Evolutionary conservation across 2,113 vertebrate species (phyloP), one percentile per base, ranked within the genome.

Genomic region (Hymenochirus boettgeri): DNA sequence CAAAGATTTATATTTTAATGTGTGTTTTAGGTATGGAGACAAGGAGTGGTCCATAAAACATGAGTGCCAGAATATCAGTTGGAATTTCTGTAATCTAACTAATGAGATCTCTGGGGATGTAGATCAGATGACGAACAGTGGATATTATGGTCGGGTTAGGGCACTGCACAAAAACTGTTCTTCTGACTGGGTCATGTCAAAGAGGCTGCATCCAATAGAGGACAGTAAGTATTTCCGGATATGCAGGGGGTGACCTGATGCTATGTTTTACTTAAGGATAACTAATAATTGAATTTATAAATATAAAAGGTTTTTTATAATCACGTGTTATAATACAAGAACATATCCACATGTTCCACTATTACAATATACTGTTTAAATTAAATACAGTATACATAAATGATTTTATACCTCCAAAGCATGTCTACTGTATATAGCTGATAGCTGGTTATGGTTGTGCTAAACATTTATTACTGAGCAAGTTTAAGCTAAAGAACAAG

Each of bases 1-100:
- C n/a, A n/a, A n/a, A n/a, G n/a, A n/a, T n/a, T n/a, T n/a, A n/a
- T n/a, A n/a, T n/a, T n/a, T n/a, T n/a, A n/a, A n/a, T n/a, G n/a
- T n/a, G n/a, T n/a, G n/a, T 1, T 75, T 2, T 75, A 90, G 88
- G 64, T 89, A 89, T 1, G 87, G 88, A 47, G 73, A 83, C 7
- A 65, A 5, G 4, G 3, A 6, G 15, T 90, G 87, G 87, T 61
- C 78, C 15, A n/a, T 2, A 3, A 86, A 89, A 54, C n/a, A 0
- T 0, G 79, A 77, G 70, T 90, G 88, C 70, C 87, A 88, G 67
- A 31, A 18, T 7, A 81, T 82, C 78, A 72, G 72, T 0, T 52
- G 1, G 53, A 61, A 19, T 2, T 84, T 62, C 74, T 90, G 88
- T 78, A 81, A 89, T 55, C 78, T 90, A 50, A 87, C 77, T 0